These are phyloP conservation scores for Drosophila subsilvestris DNA, from an alignment of 2,888 invertebrate species.

Conservation along the genomic window DNA sequence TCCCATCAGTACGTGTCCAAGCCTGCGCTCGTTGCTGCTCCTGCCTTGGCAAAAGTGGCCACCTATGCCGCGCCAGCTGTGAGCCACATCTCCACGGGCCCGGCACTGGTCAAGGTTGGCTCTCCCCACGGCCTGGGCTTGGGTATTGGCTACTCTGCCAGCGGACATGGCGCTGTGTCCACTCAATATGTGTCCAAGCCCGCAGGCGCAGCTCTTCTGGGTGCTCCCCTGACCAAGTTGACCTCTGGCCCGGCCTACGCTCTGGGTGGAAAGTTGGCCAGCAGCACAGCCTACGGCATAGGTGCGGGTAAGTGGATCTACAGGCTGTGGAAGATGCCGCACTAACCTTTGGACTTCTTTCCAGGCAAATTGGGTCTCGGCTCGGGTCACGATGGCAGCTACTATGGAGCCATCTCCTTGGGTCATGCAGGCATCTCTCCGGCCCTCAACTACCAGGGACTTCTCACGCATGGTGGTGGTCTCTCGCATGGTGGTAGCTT, in stretches of 20 bases:
- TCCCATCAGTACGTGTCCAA: constrained; percentile 73
- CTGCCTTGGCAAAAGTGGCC: constrained; percentile 59
- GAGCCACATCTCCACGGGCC: constrained; percentile 38
- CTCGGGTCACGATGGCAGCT: constrained; percentile 51
- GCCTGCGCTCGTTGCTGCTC: constrained; percentile 75
- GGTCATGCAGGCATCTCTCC: constrained; percentile 73
- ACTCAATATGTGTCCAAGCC: background rate
- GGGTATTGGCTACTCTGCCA: constrained; percentile 50
- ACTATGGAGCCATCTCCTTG: constrained; percentile 79
- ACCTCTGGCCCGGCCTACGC: constrained; percentile 44
- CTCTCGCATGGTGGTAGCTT: background rate
- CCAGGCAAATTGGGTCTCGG: constrained; percentile 50
- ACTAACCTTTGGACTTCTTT: background rate
- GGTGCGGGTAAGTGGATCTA: constrained; percentile 51
- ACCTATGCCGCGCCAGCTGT: constrained; percentile 44
- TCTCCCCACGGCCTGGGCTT: constrained; percentile 56
- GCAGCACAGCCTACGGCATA: constrained; percentile 59
- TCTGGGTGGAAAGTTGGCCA: constrained; percentile 43
- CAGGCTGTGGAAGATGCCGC: background rate
- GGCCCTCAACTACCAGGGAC: constrained; percentile 74
- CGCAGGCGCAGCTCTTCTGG: constrained; percentile 8
- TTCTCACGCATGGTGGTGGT: constrained; percentile 66
- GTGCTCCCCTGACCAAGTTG: constrained; percentile 49
- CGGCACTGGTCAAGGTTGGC: constrained; percentile 65
- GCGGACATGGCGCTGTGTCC: constrained; percentile 53